These are phyloP conservation scores for Achatina immaculata DNA, from an alignment of 1,140 invertebrate species.

Conservation along the genomic window DNA sequence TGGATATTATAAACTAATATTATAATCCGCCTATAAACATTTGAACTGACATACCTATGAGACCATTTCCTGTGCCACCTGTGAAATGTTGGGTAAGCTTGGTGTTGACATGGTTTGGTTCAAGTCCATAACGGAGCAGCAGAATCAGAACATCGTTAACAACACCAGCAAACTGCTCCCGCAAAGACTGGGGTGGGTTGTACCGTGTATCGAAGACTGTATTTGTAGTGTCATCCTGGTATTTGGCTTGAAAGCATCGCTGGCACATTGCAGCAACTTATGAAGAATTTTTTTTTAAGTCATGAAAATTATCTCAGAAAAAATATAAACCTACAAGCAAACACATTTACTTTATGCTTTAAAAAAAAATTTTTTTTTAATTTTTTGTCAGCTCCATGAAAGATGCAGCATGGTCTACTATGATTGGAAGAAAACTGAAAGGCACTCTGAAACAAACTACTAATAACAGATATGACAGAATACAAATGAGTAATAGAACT, in stretches of 20 bases:
- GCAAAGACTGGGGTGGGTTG: constrained; percentile 23
- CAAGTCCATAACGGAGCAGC: constrained; percentile 60
- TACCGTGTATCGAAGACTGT: not conserved
- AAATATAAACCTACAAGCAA: too few relatives aligned
- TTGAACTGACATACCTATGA: constrained; percentile 26
- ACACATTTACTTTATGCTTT: too few relatives aligned
- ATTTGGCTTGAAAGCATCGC: constrained; percentile 42
- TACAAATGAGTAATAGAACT: too few relatives aligned
- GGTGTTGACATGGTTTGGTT: constrained; percentile 58
- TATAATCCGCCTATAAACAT: too few relatives aligned
- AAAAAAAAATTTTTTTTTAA: too few relatives aligned
- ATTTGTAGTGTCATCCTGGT: not conserved
- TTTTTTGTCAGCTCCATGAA: too few relatives aligned
- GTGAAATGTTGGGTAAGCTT: constrained; percentile 46
- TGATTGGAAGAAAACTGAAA: too few relatives aligned
- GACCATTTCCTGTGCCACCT: constrained; percentile 43
- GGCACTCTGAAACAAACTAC: too few relatives aligned
- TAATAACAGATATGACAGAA: too few relatives aligned
- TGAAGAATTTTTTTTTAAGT: not conserved
- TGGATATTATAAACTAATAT: not conserved
- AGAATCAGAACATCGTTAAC: constrained; percentile 51
- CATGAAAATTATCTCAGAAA: too few relatives aligned
- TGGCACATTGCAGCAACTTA: constrained; percentile 52
- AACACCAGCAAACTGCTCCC: constrained; percentile 50
- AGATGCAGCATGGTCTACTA: too few relatives aligned